A percentile compares a stretch with the other conserved stretches of the same genome.
These are phyloP conservation scores for Pterostichus niger DNA, from an alignment of 2,888 invertebrate species.

Conservation along the genomic window DNA sequence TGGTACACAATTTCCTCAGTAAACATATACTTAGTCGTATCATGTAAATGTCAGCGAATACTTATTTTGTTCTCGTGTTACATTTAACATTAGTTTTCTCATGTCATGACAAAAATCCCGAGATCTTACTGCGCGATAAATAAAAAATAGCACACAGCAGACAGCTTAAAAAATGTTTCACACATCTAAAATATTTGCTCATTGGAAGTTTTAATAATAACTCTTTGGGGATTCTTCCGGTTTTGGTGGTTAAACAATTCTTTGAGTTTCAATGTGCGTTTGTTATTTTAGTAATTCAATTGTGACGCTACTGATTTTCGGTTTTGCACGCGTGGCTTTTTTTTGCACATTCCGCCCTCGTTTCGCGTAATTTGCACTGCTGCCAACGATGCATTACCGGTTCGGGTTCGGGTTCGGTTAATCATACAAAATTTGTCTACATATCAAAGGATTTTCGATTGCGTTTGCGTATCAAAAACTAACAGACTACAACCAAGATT, in stretches of 20 bases:
- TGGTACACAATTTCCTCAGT: no score
- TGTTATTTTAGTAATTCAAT: slow-evolving; percentile 40
- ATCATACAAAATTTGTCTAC: not conserved
- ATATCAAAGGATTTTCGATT: no score
- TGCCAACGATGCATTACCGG: slow-evolving; percentile 13
- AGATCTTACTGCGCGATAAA: no score
- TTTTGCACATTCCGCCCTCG: slow-evolving; percentile 30
- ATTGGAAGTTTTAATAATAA: not conserved
- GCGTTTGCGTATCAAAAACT: not conserved
- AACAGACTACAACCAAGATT: not conserved
- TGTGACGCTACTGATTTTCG: not conserved
- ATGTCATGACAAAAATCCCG: no score
- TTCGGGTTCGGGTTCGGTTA: slow-evolving; percentile 1
- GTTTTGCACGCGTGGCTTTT: slow-evolving; percentile 28
- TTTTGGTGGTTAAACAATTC: not conserved
- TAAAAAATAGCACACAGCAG: no score
- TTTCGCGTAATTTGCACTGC: slow-evolving; percentile 39
- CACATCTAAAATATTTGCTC: no score
- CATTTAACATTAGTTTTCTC: no score
- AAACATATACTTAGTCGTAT: no score
- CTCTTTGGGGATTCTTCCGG: not conserved
- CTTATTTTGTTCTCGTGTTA: no score
- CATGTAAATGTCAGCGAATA: no score
- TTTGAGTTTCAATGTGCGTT: slow-evolving; percentile 2
- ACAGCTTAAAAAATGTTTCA: no score